phyloP scores from a whole-genome alignment of 2,888 invertebrate species.

The Ectobius pallidus region DNA sequence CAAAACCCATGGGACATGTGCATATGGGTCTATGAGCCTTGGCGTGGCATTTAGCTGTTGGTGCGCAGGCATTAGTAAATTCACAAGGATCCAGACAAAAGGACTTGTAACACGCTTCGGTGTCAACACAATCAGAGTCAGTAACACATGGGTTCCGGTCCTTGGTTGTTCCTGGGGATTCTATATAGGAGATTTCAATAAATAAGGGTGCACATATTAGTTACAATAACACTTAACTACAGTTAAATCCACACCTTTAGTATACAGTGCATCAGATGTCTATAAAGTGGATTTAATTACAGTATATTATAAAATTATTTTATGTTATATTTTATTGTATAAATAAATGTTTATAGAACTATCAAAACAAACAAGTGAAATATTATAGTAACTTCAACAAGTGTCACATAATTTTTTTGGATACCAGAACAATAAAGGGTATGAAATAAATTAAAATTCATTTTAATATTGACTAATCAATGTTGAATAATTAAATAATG shows the following conservation, averaged over 20 bases:
- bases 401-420: too few relatives aligned
- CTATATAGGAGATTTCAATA: conserved; percentile 38
- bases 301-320: too few relatives aligned
- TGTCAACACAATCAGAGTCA: conserved; percentile 52
- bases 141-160: conserved; percentile 50
- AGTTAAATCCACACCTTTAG: background rate
- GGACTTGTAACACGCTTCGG: conserved; percentile 52
- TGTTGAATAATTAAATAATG: too few relatives aligned
- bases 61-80: conserved; percentile 52
- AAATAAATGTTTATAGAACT: too few relatives aligned
- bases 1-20: conserved; percentile 77
- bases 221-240: background rate
- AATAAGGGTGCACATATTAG: too few relatives aligned
- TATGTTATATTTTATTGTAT: too few relatives aligned
- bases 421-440: too few relatives aligned
- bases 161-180: conserved; percentile 45
- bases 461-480: too few relatives aligned
- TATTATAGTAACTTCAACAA: too few relatives aligned
- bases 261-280: background rate
- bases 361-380: too few relatives aligned
- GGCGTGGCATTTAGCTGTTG: conserved; percentile 52
- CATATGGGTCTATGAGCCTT: conserved; percentile 52
- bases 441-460: too few relatives aligned
- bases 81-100: conserved; percentile 66
- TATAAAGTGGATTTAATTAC: too few relatives aligned